These are phyloP conservation scores for Ceyx erithaca DNA, from an alignment of 2,797 vertebrate species.

Conservation along the genomic window DNA sequence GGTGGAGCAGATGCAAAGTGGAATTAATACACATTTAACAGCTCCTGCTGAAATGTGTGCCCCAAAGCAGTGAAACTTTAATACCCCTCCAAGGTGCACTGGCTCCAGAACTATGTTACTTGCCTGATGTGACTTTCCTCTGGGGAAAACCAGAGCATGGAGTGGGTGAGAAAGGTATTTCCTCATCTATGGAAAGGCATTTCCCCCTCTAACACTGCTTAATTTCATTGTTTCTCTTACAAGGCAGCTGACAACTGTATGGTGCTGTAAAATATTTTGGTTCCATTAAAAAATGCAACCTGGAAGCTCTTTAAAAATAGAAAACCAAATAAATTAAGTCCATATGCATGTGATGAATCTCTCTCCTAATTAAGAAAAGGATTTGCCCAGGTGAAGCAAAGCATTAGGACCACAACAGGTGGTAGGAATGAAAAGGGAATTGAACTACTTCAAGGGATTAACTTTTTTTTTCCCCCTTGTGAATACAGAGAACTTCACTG, in stretches of 20 bases:
- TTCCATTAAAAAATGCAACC: background rate
- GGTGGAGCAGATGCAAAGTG: background rate
- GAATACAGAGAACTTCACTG: background rate
- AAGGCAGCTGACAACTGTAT: background rate
- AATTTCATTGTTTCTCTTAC: background rate
- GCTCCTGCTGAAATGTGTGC: background rate
- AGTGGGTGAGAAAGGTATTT: background rate
- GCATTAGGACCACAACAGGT: background rate
- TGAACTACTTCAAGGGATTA: background rate
- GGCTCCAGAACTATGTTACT: background rate
- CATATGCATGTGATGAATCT: background rate
- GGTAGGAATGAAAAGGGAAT: background rate
- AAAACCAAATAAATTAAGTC: background rate
- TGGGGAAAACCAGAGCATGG: background rate
- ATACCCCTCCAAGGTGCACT: fast-evolving
- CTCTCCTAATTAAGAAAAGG: background rate
- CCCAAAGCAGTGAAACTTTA: background rate
- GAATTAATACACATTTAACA: background rate
- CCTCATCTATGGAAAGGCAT: background rate
- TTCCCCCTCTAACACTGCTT: background rate
- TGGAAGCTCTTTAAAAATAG: background rate
- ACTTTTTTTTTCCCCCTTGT: background rate
- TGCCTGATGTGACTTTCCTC: background rate
- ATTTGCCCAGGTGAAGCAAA: background rate
- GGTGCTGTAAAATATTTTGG: background rate